phyloP scores from a whole-genome alignment of 2,113 vertebrate species.

The Spermophilus dauricus region DNA sequence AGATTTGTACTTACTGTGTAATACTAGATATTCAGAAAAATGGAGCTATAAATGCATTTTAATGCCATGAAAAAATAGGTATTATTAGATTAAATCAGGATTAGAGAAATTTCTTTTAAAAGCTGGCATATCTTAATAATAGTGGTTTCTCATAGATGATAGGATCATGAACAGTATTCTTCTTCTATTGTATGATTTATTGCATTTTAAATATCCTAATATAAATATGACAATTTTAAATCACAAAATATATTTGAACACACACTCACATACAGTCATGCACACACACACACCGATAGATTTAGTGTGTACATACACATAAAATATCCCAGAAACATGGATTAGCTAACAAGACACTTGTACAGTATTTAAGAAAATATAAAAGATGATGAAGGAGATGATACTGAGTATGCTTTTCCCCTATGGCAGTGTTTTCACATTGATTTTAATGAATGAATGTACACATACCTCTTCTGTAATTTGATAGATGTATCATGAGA shows the following conservation, averaged over 20 bases:
- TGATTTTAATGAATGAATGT: not conserved
- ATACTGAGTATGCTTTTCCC: not conserved
- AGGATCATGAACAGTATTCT: not conserved
- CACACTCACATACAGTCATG: too few species aligned
- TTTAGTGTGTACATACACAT: rapidly evolving
- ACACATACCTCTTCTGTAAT: not conserved
- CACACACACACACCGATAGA: too few species aligned
- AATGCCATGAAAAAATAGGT: not conserved
- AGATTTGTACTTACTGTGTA: not conserved
- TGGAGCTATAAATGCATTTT: not conserved
- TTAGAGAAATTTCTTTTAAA: not conserved
- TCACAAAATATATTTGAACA: not conserved
- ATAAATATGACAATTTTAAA: not conserved
- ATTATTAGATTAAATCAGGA: not conserved
- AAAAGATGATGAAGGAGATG: not conserved
- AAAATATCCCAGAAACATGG: rapidly evolving
- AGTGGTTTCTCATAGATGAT: not conserved
- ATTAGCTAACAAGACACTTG: not conserved
- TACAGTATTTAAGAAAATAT: not conserved
- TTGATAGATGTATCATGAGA: not conserved
- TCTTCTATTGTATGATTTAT: not conserved
- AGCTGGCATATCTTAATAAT: not conserved
- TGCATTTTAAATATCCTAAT: not conserved
- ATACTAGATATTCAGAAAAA: not conserved
- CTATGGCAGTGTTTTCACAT: not conserved